Conservation (phyloP, 2,113 vertebrate genomes). For the Epinephelus lanceolatus region DNA sequence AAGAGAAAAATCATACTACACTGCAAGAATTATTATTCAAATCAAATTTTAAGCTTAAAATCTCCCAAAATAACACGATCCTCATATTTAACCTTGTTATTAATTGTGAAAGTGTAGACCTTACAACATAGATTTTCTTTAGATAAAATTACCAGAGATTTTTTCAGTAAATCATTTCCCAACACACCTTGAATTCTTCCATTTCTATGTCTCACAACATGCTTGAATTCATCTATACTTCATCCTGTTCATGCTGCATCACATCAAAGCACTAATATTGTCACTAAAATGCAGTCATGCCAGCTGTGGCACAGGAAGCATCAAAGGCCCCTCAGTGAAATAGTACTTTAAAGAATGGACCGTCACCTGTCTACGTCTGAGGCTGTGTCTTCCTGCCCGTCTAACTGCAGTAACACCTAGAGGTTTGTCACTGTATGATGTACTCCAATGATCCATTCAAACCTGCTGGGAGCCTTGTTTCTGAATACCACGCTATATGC, state of each 20-base stretch:
- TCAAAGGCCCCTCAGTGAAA: constrained; percentile 37
- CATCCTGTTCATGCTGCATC: neutral
- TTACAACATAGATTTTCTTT: neutral
- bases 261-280: constrained; percentile 6
- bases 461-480: constrained; percentile 15
- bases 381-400: neutral
- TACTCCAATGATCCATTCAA: constrained; percentile 11
- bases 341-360: neutral
- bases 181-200: neutral
- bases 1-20: too few species aligned
- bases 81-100: neutral
- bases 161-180: neutral
- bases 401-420: constrained; percentile 28
- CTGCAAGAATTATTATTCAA: neutral
- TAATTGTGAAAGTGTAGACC: neutral
- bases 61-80: neutral
- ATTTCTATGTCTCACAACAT: neutral
- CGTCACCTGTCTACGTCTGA: neutral
- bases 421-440: constrained; percentile 7
- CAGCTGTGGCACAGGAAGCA: constrained; percentile 18
- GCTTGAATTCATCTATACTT: neutral
- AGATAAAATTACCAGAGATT: too few species aligned
- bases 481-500: constrained; percentile 19
- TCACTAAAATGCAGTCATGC: constrained; percentile 13
- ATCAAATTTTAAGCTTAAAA: neutral